These are phyloP conservation scores for Eidolon dupreanum DNA, from an alignment of 2,797 vertebrate genomes.

Conservation along the genomic window DNA sequence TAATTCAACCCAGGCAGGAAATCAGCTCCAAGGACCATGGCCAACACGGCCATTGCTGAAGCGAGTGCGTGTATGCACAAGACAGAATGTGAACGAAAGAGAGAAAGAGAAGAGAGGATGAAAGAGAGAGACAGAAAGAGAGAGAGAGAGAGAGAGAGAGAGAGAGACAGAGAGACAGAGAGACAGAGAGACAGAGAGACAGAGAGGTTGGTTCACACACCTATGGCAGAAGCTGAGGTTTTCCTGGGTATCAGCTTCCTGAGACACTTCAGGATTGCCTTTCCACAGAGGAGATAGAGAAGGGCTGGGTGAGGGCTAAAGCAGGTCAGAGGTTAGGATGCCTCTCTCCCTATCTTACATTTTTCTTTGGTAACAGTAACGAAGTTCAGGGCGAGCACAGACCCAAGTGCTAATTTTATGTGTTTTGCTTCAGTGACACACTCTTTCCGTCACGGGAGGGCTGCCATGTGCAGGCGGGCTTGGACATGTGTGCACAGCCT, in stretches of 20 bases:
- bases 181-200: too few relatives aligned
- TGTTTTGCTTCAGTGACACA: not conserved
- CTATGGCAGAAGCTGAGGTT: not conserved
- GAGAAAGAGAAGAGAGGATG: too few relatives aligned
- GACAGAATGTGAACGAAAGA: not conserved
- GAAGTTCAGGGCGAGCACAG: not conserved
- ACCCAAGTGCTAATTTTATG: not conserved
- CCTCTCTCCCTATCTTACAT: not conserved
- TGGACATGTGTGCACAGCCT: too few relatives aligned
- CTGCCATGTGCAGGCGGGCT: not conserved
- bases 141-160: too few relatives aligned
- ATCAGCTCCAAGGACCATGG: not conserved
- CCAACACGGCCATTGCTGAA: not conserved
- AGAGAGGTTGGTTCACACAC: not conserved
- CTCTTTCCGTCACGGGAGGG: not conserved
- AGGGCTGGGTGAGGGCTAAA: not conserved
- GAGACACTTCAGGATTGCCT: not conserved
- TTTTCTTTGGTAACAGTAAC: not conserved
- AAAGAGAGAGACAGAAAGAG: not conserved
- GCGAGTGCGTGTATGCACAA: not conserved
- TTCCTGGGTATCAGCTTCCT: not conserved
- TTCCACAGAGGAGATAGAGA: not conserved
- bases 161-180: not conserved
- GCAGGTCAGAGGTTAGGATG: not conserved
- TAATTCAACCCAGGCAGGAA: not conserved